Evolutionary conservation across 1,140 invertebrate species (phyloP).

Genomic region (Heliconius nattereri): DNA sequence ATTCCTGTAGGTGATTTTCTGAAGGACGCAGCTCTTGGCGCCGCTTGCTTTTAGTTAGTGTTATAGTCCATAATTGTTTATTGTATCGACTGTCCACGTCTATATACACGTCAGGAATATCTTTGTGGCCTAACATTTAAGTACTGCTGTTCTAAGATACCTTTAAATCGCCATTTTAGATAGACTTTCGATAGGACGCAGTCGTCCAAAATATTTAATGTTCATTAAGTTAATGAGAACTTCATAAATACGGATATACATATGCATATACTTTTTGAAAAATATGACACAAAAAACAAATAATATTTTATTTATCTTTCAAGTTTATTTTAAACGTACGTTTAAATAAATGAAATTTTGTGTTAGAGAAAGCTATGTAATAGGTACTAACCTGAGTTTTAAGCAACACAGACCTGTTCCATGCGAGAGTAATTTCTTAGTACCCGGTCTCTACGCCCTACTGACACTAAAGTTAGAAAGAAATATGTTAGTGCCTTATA

Average conservation of each 20-base stretch:
- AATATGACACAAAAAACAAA: no score
- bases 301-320: no score
- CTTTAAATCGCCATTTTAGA: no score
- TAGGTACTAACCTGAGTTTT: conserved; percentile 26
- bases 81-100: background rate
- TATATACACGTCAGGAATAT: background rate
- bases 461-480: conserved; percentile 38
- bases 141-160: no score
- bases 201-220: no score
- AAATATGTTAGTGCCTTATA: background rate
- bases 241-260: no score
- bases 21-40: conserved; percentile 48
- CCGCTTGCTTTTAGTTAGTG: background rate
- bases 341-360: conserved; percentile 16
- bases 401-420: conserved; percentile 52
- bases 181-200: no score
- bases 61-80: background rate
- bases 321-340: background rate
- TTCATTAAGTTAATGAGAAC: no score
- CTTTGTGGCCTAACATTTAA: background rate
- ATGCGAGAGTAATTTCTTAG: conserved; percentile 52
- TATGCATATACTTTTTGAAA: no score
- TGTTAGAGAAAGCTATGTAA: conserved; percentile 6
- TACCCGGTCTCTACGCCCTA: conserved; percentile 43
- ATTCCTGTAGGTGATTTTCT: conserved; percentile 72